Conservation (phyloP, 1,140 invertebrate species). For the Cotesia vestalis region DNA sequence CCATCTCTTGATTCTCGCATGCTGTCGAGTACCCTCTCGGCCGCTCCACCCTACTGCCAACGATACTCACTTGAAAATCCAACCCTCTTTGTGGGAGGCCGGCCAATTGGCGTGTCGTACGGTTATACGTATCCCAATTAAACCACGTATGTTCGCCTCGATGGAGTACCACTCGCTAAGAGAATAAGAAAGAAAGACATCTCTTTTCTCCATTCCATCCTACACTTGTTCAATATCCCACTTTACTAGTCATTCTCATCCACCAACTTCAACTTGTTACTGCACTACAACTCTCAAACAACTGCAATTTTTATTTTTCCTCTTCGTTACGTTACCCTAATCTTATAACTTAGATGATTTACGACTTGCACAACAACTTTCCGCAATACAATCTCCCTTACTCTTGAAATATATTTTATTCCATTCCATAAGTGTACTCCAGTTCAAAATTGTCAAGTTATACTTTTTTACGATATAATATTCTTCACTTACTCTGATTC, state of each 20-base stretch:
- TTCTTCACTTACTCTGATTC: no score
- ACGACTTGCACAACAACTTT: no score
- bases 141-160: constrained; percentile 32
- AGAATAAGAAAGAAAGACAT: not conserved
- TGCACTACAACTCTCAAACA: not conserved
- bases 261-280: not conserved
- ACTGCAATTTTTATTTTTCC: not conserved
- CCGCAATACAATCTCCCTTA: no score
- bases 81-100: constrained; percentile 47
- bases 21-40: constrained; percentile 50
- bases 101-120: constrained; percentile 50
- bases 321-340: constrained; percentile 2
- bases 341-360: no score
- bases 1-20: not conserved
- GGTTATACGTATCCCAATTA: constrained; percentile 38
- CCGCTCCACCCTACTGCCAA: constrained; percentile 57
- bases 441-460: no score
- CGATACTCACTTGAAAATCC: constrained; percentile 58
- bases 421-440: no score
- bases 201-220: constrained; percentile 28
- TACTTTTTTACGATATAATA: no score
- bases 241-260: constrained; percentile 17
- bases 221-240: constrained; percentile 27
- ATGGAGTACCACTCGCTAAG: constrained; percentile 32
- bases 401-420: no score